Conservation (phyloP, 2,797 vertebrate genomes). For the Sebastiscus tertius region DNA sequence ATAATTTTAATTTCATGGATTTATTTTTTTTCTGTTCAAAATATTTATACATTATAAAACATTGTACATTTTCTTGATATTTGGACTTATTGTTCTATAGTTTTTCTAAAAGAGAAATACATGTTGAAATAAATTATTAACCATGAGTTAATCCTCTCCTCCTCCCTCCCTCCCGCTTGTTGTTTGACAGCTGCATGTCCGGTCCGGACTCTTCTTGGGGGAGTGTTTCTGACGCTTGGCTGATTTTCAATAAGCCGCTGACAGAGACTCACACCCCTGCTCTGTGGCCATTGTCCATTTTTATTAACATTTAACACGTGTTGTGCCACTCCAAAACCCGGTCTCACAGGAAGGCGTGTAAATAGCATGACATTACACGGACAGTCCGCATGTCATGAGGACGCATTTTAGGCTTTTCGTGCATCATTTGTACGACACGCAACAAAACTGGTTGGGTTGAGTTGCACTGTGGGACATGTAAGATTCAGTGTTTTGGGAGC, state of each 20-base stretch:
- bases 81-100: neutral
- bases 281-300: constrained; percentile 23
- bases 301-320: neutral
- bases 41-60: too few relatives aligned
- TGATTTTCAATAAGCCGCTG: constrained; percentile 53
- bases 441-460: too few relatives aligned
- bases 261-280: constrained; percentile 14
- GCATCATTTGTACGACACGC: too few relatives aligned
- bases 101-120: neutral
- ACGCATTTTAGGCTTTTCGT: too few relatives aligned
- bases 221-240: constrained; percentile 57
- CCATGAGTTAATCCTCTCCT: neutral
- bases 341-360: too few relatives aligned
- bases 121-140: neutral
- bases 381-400: too few relatives aligned
- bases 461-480: too few relatives aligned
- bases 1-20: neutral
- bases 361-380: too few relatives aligned
- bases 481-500: too few relatives aligned
- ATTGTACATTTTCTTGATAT: neutral
- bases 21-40: neutral
- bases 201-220: constrained; percentile 23
- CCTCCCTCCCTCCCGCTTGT: neutral
- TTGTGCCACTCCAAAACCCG: neutral
- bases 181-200: constrained; percentile 35